These are phyloP conservation scores for Ennomos quercinarius DNA, from an alignment of 2,888 invertebrate genomes.

Conservation along the genomic window DNA sequence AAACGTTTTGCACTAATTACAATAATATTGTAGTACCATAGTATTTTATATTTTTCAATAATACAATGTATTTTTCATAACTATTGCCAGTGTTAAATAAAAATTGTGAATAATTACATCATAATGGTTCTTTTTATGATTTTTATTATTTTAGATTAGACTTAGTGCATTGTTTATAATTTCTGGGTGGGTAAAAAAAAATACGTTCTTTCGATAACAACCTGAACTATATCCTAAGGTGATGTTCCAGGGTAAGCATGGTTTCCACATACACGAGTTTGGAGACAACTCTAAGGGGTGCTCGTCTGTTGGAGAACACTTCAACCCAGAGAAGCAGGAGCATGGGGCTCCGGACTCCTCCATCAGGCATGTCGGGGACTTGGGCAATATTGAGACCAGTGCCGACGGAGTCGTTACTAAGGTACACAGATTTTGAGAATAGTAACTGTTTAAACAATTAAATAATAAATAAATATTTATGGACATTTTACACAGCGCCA, in stretches of 20 bases:
- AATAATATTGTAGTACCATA: no score
- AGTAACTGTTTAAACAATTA: no score
- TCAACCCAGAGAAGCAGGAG: constrained; percentile 92
- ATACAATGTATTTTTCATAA: no score
- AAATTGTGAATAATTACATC: no score
- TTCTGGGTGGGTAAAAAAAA: not conserved
- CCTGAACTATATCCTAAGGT: no score
- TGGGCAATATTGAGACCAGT: constrained; percentile 92
- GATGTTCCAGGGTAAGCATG: constrained; percentile 85
- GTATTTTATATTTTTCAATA: no score
- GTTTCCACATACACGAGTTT: constrained; percentile 98
- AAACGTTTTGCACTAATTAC: no score
- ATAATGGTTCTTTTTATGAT: not conserved
- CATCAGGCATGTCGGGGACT: constrained; percentile 94
- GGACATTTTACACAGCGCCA: no score
- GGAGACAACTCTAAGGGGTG: constrained; percentile 98
- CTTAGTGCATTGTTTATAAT: constrained; percentile 12
- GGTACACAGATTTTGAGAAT: constrained; percentile 20
- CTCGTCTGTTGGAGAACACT: constrained; percentile 97
- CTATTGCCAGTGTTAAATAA: no score
- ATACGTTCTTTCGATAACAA: no score
- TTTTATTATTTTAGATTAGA: constrained; percentile 7
- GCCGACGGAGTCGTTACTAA: constrained; percentile 87
- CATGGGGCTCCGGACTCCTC: constrained; percentile 93
- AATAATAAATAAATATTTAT: no score